Evolutionary conservation across 37 sponge, comb jelly and placozoan genomes (phyloP).

Genomic region (Ephydatia muelleri): DNA sequence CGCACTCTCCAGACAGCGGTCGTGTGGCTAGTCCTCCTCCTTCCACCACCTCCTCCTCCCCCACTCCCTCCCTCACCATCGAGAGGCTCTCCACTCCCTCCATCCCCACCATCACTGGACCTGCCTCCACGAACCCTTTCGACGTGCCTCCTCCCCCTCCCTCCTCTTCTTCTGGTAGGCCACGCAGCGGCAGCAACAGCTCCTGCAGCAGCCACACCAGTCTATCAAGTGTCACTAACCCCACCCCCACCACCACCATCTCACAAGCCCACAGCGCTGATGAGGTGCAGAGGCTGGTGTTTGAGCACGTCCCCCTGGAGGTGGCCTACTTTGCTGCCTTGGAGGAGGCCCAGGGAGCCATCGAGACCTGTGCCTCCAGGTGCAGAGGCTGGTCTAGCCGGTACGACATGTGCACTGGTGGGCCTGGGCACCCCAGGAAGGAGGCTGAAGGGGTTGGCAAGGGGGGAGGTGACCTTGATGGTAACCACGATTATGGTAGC

Average conservation of each 20-base stretch:
- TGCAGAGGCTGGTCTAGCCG: conserved; percentile 71
- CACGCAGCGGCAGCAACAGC: conserved; percentile 43
- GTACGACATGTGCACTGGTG: conserved; percentile 36
- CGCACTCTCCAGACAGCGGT: background rate
- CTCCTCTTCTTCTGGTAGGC: conserved; percentile 8
- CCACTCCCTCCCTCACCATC: conserved; percentile 27
- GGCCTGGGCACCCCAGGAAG: background rate
- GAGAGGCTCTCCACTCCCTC: background rate
- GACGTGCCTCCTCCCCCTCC: conserved; percentile 10
- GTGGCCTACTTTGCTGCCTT: conserved; percentile 48
- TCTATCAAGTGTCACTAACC: conserved; percentile 25
- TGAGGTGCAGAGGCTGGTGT: background rate
- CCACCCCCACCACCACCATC: conserved; percentile 1
- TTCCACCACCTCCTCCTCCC: background rate
- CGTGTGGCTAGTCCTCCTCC: background rate
- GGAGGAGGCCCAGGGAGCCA: conserved; percentile 35
- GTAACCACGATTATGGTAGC: conserved; percentile 5
- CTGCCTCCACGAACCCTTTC: conserved; percentile 26
- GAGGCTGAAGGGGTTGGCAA: background rate
- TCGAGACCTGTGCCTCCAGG: conserved; percentile 39
- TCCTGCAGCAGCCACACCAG: conserved; percentile 45
- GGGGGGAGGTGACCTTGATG: background rate
- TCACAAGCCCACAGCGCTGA: background rate
- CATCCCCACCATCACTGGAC: background rate
- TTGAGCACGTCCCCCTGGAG: conserved; percentile 46